These are phyloP conservation scores for Oreochromis spilurus DNA, from an alignment of 2,113 vertebrate species.

Conservation along the genomic window DNA sequence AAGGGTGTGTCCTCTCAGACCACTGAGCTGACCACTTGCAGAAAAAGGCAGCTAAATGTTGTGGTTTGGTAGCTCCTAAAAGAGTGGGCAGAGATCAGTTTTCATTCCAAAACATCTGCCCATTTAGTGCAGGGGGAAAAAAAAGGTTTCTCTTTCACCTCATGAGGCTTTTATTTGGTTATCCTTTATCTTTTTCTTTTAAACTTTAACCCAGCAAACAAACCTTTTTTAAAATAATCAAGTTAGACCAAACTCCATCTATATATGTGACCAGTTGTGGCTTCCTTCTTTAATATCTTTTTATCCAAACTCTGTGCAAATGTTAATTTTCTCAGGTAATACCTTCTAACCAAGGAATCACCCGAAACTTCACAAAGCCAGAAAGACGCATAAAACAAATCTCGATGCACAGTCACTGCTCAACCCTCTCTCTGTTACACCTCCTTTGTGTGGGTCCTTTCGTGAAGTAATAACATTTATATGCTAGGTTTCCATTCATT, in stretches of 20 bases:
- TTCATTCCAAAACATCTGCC: slow-evolving; percentile 16
- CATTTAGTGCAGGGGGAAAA: neutral
- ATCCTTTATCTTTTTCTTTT: neutral
- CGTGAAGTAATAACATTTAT: neutral
- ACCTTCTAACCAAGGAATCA: neutral
- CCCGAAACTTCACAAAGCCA: neutral
- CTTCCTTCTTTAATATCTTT: neutral
- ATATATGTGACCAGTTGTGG: neutral
- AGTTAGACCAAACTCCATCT: neutral
- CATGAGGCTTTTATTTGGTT: neutral
- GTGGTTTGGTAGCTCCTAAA: slow-evolving; percentile 35
- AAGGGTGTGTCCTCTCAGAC: slow-evolving; percentile 55
- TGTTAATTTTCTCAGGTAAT: neutral
- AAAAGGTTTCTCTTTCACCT: neutral
- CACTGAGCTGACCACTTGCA: slow-evolving; percentile 43
- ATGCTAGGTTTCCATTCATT: neutral
- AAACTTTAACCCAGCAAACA: neutral
- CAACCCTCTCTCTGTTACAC: neutral
- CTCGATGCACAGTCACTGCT: neutral
- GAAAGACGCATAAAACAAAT: neutral
- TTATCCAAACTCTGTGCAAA: neutral
- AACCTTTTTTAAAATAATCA: neutral
- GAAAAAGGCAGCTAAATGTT: slow-evolving; percentile 37
- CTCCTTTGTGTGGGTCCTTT: neutral
- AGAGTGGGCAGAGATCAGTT: slow-evolving; percentile 21